phyloP scores from a whole-genome alignment of 2,113 vertebrate species.

The Neodontobutis hainanensis region DNA sequence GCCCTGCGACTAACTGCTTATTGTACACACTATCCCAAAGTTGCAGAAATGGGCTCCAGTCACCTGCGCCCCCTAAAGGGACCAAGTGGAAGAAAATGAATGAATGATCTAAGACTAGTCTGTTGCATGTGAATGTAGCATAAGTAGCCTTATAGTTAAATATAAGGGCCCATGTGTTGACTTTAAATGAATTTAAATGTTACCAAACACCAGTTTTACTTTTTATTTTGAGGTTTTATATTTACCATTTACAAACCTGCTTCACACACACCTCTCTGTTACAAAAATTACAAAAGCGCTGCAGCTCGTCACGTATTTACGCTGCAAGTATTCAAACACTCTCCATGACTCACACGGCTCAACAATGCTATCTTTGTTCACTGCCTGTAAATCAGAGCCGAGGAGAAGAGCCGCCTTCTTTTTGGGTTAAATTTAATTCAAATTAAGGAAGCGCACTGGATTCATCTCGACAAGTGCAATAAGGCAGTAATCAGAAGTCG shows the following conservation, averaged over 20 bases:
- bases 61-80: too few relatives aligned
- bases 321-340: conserved; percentile 49
- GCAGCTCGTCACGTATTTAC: conserved; percentile 34
- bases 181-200: neutral
- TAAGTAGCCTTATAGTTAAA: too few relatives aligned
- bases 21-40: too few relatives aligned
- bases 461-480: conserved; percentile 56
- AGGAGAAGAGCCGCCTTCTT: conserved; percentile 9
- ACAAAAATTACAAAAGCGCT: conserved; percentile 7
- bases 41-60: too few relatives aligned
- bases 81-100: too few relatives aligned
- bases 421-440: conserved; percentile 32
- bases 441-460: conserved; percentile 40
- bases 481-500: conserved; percentile 33
- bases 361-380: conserved; percentile 70
- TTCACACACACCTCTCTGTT: conserved; percentile 17
- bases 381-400: conserved; percentile 31
- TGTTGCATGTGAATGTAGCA: too few relatives aligned
- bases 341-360: conserved; percentile 23
- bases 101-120: too few relatives aligned
- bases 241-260: conserved; percentile 14
- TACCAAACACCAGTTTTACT: neutral
- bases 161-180: too few relatives aligned
- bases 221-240: conserved; percentile 10
- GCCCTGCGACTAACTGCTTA: too few relatives aligned